phyloP scores from a whole-genome alignment of 1,140 invertebrate genomes.

The Cepaea nemoralis region DNA sequence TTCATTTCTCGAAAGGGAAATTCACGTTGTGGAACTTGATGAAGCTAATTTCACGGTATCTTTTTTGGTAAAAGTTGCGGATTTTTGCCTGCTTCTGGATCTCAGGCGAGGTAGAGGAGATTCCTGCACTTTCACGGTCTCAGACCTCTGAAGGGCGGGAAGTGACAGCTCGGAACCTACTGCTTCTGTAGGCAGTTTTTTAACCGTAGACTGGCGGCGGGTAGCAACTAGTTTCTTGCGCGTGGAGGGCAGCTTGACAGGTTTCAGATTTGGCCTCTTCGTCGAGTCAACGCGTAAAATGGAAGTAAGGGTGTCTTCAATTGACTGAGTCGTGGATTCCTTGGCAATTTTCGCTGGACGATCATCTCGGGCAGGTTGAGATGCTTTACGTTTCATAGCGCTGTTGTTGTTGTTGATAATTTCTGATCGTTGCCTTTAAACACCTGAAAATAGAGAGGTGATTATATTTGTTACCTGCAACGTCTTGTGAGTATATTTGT shows the following conservation, averaged over 20 bases:
- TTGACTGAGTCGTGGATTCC: background rate
- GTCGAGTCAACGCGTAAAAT: background rate
- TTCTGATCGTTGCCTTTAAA: too few relatives aligned
- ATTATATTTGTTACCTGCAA: too few relatives aligned
- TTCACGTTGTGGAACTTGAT: background rate
- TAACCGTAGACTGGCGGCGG: background rate
- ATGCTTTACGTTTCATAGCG: slow-evolving; percentile 8
- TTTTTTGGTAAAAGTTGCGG: background rate
- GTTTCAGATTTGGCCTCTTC: background rate
- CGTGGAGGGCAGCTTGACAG: background rate
- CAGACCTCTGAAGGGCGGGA: background rate
- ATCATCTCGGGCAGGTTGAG: background rate
- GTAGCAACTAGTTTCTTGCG: background rate
- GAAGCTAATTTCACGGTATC: background rate
- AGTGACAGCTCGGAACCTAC: background rate
- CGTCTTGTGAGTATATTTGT: too few relatives aligned
- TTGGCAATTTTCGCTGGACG: slow-evolving; percentile 2
- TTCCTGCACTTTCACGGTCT: background rate
- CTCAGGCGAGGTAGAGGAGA: background rate
- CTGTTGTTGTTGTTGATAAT: too few relatives aligned
- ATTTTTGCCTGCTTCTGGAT: background rate
- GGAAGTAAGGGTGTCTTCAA: background rate
- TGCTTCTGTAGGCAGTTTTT: background rate
- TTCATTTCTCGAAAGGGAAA: too few relatives aligned
- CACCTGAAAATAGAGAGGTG: too few relatives aligned